These are phyloP conservation scores for Heliopora coerulea DNA, from an alignment of 92 coral and sea anemone species.

Conservation along the genomic window DNA sequence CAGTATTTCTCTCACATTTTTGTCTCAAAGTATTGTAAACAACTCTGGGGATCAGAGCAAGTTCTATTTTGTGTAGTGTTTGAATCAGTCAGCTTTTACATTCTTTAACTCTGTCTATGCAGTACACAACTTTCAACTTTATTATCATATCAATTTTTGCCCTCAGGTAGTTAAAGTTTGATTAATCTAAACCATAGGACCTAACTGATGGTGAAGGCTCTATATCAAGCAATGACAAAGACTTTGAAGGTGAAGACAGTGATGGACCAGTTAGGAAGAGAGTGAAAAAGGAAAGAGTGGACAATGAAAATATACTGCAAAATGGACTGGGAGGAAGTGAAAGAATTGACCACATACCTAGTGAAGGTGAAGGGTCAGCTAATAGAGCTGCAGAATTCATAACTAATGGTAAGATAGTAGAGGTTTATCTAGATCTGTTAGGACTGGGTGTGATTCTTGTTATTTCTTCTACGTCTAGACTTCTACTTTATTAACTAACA, in stretches of 20 bases:
- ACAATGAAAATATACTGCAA: constrained; percentile 73
- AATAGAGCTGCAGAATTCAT: constrained; percentile 12
- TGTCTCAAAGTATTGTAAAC: too few relatives aligned
- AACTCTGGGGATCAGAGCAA: too few relatives aligned
- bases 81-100: too few relatives aligned
- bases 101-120: too few relatives aligned
- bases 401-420: constrained; percentile 17
- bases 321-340: constrained; percentile 72
- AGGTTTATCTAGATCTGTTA: background rate
- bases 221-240: constrained; percentile 91
- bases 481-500: too few relatives aligned
- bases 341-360: constrained; percentile 28
- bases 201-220: constrained; percentile 97
- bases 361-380: constrained; percentile 2
- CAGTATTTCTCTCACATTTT: too few relatives aligned
- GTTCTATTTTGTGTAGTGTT: too few relatives aligned
- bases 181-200: constrained; percentile 49
- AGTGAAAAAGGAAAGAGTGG: constrained; percentile 71
- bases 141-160: too few relatives aligned
- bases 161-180: too few relatives aligned
- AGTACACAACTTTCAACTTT: too few relatives aligned
- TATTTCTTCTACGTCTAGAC: too few relatives aligned
- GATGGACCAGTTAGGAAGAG: constrained; percentile 48
- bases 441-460: background rate
- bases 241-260: constrained; percentile 63